Percentiles rank a stretch among this genome's conserved stretches.
Conservation (phyloP, 2,888 invertebrate genomes). For the Altica lythri region DNA sequence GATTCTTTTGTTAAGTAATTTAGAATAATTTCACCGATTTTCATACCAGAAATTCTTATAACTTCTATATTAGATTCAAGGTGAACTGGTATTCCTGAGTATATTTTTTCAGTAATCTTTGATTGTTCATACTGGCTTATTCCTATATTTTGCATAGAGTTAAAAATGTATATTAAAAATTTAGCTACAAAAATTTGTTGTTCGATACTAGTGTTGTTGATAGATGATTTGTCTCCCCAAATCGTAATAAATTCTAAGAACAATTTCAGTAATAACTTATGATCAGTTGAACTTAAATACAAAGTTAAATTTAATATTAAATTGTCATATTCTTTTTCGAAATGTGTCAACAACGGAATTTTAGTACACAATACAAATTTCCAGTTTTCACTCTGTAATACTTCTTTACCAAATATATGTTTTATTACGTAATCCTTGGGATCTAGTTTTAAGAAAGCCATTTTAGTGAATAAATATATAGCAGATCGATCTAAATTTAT, state of each 20-base stretch:
- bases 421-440: conserved; percentile 58
- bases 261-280: conserved; percentile 55
- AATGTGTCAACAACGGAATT: conserved; percentile 63
- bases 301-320: conserved; percentile 66
- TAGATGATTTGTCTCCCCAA: conserved; percentile 71
- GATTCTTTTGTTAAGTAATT: conserved; percentile 56
- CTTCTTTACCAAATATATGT: conserved; percentile 60
- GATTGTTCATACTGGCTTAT: conserved; percentile 43
- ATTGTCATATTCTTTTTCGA: conserved; percentile 54
- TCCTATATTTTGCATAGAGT: conserved; percentile 57
- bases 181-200: conserved; percentile 76
- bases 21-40: conserved; percentile 69
- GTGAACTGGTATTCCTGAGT: conserved; percentile 71
- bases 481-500: conserved; percentile 63
- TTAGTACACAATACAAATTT: conserved; percentile 67
- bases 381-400: conserved; percentile 66
- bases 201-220: conserved; percentile 66
- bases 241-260: conserved; percentile 63
- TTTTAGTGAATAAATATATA: conserved; percentile 63
- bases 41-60: conserved; percentile 74
- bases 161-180: conserved; percentile 64
- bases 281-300: conserved; percentile 60
- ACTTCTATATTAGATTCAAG: conserved; percentile 66
- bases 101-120: conserved; percentile 61
- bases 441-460: conserved; percentile 62